Evolutionary conservation across 2,797 vertebrate genomes (phyloP).

Genomic region (Ctenopoma kingsleyae): DNA sequence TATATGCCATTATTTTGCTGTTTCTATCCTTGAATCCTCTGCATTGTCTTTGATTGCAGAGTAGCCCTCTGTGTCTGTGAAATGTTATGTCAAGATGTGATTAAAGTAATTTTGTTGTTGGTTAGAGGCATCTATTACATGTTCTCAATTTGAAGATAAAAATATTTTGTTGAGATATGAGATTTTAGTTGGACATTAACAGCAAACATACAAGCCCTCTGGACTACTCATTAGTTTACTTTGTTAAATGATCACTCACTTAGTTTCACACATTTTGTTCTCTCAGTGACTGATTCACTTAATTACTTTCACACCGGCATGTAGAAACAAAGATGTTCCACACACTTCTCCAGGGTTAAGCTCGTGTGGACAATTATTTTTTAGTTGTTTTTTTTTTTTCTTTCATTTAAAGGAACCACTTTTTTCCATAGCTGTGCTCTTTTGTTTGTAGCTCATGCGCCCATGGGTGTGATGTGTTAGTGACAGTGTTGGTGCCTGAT

Average conservation of each 20-base stretch:
- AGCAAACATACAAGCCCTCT: constrained; percentile 19
- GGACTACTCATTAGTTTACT: constrained; percentile 56
- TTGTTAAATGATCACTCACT: constrained; percentile 50
- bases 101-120: constrained; percentile 10
- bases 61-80: background rate
- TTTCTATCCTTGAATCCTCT: constrained; percentile 4
- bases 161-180: background rate
- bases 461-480: background rate
- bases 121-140: constrained; percentile 1
- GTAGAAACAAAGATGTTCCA: constrained; percentile 8
- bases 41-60: constrained; percentile 19
- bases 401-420: background rate
- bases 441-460: background rate
- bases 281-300: constrained; percentile 22
- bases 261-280: constrained; percentile 28
- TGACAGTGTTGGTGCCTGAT: background rate
- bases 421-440: background rate
- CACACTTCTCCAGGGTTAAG: background rate
- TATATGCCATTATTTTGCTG: background rate
- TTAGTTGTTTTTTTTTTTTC: constrained; percentile 2
- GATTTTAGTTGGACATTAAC: constrained; percentile 14
- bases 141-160: background rate
- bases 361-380: background rate
- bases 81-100: constrained; percentile 6
- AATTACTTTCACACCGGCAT: constrained; percentile 18